These are phyloP conservation scores for Otolemur garnettii DNA, from an alignment of 2,113 vertebrate species.

Conservation along the genomic window DNA sequence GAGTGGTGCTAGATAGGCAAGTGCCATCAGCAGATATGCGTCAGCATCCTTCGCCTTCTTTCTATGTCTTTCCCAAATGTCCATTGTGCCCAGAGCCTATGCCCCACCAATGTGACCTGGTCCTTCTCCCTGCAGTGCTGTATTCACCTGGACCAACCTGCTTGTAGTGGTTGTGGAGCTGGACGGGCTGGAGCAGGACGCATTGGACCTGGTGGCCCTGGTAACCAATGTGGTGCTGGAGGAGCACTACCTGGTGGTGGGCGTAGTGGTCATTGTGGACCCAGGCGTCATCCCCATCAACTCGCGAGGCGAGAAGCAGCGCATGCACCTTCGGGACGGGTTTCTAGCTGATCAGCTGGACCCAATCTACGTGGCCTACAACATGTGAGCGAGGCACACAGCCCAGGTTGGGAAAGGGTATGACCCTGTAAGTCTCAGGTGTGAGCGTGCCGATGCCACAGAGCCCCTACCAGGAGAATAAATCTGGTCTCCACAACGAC, in stretches of 20 bases:
- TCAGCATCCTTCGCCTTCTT: no score
- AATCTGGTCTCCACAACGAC: background rate
- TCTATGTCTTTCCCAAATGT: background rate
- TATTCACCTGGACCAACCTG: conserved; percentile 99
- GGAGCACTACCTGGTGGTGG: conserved; percentile 97
- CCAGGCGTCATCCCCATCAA: conserved; percentile 98
- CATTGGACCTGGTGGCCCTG: conserved; percentile 95
- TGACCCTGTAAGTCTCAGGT: no score
- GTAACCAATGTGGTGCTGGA: conserved; percentile 97
- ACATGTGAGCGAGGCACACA: conserved; percentile 90
- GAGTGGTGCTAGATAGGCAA: rapidly evolving
- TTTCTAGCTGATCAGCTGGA: conserved; percentile 98
- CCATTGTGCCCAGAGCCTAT: background rate
- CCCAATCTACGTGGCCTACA: conserved; percentile 98
- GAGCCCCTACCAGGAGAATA: conserved; percentile 27
- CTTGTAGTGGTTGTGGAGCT: conserved; percentile 98
- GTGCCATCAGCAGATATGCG: rapidly evolving
- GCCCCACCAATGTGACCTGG: rapidly evolving
- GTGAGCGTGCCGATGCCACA: background rate
- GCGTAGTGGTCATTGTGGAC: conserved; percentile 97
- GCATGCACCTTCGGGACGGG: conserved; percentile 98
- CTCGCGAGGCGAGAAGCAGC: conserved; percentile 97
- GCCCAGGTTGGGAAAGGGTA: rapidly evolving
- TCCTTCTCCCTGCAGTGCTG: conserved; percentile 88
- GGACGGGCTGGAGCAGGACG: conserved; percentile 96